Base-by-base conservation (phyloP, 2,888 invertebrate genomes). In the Criorhina ranunculi region DNA sequence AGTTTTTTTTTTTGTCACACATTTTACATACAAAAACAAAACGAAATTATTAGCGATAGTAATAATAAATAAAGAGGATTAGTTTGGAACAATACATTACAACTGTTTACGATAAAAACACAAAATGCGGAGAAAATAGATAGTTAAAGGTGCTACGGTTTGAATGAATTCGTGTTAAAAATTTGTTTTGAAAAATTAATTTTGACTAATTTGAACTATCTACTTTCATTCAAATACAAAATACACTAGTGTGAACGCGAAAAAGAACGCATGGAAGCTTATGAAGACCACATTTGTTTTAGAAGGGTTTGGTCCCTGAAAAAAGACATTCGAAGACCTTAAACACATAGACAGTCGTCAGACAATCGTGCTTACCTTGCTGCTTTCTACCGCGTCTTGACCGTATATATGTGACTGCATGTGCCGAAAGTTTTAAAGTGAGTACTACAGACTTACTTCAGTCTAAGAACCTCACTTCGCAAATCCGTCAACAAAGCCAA, bases 41-140 rank as follows among this genome's bases (percentile, higher is more conserved):
- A 80, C 62, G 57, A 11, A 67, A 60, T 42, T 19, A 49, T 55
- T 64, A 59, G 66, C 51, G 17, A 46, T 17, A 62, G 46, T 57
- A 53, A 66, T 31, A 59, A 66, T 40, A 31, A 35, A n/a, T 11
- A 76, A 86, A 77, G 81, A 78, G 75, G 86, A 75, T 83, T 86
- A 73, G 88, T 44, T 87, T 73, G 70, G 60, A 86, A 86, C 87
- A 87, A 78, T 57, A 31, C 31, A 8, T 72, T 11, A 64, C 31
- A 40, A 49, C 15, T 9, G 40, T 31, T 6, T 5, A 35, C 15
- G 24, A 49, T 12, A 42, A 5, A 49, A 12, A 9, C 6, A 59
- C 29, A 31, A 42, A 31, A 40, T 35, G n/a, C 7, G 31, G 33
- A 35, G 19, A 24, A 37, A 51, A 59, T 69, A 69, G 12, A 76